Conservation (phyloP, 2,113 vertebrate genomes). For the Gobiocypris rarus region DNA sequence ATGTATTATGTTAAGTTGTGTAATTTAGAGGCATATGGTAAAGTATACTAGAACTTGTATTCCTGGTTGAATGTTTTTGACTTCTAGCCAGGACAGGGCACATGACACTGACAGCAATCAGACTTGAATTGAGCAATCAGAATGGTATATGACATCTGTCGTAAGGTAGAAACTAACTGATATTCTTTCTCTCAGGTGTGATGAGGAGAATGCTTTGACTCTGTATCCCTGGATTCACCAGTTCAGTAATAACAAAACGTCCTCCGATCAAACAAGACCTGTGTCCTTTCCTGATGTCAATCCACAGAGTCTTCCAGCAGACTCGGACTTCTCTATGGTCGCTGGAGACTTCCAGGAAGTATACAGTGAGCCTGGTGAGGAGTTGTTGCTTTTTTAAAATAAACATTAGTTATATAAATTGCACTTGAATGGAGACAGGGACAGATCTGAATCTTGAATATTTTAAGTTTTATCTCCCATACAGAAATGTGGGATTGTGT, state of each 20-base stretch:
- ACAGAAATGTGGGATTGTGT: conserved; percentile 95
- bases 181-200: conserved; percentile 83
- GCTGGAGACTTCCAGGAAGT: conserved; percentile 98
- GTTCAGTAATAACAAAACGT: conserved; percentile 97
- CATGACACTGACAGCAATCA: not conserved
- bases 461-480: not conserved
- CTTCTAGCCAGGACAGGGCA: not conserved
- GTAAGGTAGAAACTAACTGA: not conserved
- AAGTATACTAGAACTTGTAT: too few relatives aligned
- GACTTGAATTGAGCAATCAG: not conserved
- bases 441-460: not conserved
- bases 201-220: conserved; percentile 87
- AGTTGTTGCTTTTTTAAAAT: conserved; percentile 64
- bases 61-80: not conserved
- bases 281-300: conserved; percentile 94
- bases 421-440: not conserved
- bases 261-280: conserved; percentile 90
- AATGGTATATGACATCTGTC: not conserved
- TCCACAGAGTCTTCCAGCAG: conserved; percentile 88
- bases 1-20: not conserved
- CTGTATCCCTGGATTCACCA: conserved; percentile 99
- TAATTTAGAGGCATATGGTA: too few relatives aligned
- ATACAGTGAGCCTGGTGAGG: conserved; percentile 89
- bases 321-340: conserved; percentile 97
- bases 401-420: not conserved